A percentile compares a stretch with the other conserved stretches of the same genome.
Evolutionary conservation across 2,888 invertebrate species (phyloP).

Genomic region (Diplolepis rosae): DNA sequence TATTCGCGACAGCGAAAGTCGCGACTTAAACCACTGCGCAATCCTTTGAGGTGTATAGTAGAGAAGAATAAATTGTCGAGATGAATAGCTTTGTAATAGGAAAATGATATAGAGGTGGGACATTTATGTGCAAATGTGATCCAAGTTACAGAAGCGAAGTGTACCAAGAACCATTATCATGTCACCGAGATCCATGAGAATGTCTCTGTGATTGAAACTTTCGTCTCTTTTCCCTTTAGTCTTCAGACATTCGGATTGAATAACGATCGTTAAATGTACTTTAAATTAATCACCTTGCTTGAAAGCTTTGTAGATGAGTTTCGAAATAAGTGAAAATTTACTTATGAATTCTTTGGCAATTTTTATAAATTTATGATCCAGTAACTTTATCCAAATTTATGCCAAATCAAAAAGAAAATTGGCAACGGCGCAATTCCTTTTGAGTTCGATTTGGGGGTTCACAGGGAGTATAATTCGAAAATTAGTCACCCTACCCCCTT

Average conservation of each 20-base stretch:
- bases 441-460: too few species aligned
- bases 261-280: neutral
- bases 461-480: too few species aligned
- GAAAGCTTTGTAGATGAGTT: too few species aligned
- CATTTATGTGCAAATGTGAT: conserved; percentile 1
- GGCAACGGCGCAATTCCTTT: too few species aligned
- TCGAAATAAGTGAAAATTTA: too few species aligned
- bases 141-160: neutral
- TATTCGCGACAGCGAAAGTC: neutral
- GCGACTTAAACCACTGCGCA: neutral
- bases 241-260: neutral
- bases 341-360: too few species aligned
- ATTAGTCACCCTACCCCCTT: too few species aligned
- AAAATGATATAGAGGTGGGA: conserved; percentile 34
- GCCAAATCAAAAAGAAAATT: too few species aligned
- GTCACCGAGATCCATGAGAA: neutral
- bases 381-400: too few species aligned
- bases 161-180: neutral
- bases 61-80: neutral
- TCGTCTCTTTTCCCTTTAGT: neutral
- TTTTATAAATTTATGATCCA: too few species aligned
- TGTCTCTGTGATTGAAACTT: neutral
- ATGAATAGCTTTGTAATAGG: conserved; percentile 33
- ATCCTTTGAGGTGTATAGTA: neutral
- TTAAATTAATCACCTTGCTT: too few species aligned